phyloP scores from a whole-genome alignment of 1,140 invertebrate genomes.

The Pollicipes pollicipes region DNA sequence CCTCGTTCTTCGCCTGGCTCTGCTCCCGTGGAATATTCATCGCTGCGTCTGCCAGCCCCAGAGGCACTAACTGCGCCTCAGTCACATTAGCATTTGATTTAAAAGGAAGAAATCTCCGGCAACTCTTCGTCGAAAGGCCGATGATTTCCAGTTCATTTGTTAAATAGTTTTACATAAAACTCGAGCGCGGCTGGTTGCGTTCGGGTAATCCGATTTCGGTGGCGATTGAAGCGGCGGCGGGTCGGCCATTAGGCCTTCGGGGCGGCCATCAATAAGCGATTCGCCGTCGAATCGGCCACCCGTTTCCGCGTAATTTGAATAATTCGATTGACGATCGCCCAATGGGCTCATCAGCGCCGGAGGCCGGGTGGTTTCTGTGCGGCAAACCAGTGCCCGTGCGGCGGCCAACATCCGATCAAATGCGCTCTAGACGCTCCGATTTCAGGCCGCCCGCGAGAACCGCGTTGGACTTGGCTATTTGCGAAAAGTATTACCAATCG shows the following conservation, averaged over 20 bases:
- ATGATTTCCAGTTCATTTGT: not conserved
- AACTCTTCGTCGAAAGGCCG: not conserved
- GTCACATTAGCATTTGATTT: not conserved
- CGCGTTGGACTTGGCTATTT: not conserved
- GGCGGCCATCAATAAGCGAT: not conserved
- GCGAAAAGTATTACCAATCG: not conserved
- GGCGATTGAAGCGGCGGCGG: not conserved
- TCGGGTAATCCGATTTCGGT: not conserved
- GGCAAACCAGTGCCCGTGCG: too few relatives aligned
- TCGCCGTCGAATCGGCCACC: not conserved
- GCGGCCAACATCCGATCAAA: too few relatives aligned
- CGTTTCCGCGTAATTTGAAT: not conserved
- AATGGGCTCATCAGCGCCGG: not conserved
- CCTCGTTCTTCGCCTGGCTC: too few relatives aligned
- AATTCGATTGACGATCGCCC: not conserved
- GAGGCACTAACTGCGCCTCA: not conserved
- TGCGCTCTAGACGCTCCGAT: too few relatives aligned
- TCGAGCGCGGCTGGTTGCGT: not conserved
- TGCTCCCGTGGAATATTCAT: too few relatives aligned
- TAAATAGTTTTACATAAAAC: constrained; percentile 1
- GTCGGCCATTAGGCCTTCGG: not conserved
- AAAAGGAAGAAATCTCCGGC: not conserved
- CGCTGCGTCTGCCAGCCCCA: too few relatives aligned
- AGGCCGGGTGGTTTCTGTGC: too few relatives aligned
- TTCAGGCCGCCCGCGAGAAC: too few relatives aligned